Base-by-base conservation (phyloP, 2,797 vertebrate genomes). In the Urosaurus nigricauda region DNA sequence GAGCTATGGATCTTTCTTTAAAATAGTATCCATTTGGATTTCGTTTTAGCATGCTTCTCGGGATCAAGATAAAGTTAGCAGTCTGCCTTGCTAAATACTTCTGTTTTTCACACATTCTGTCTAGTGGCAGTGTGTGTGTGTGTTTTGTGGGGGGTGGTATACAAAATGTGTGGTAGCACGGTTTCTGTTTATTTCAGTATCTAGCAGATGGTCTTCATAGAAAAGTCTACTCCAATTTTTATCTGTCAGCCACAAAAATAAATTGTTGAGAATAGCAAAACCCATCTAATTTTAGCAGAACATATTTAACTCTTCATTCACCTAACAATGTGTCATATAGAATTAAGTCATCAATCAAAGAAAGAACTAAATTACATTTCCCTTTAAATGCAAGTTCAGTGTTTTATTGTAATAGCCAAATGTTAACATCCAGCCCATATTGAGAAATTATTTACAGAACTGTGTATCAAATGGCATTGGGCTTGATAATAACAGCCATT, bases 151-250 rank as follows among this genome's bases (percentile, higher is more conserved):
- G 32, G 14, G 43, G 47, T 35, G 26, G 37, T 51, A 63, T 40
- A 75, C 40, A 86, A 63, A 74, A 60, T 81, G 43, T 75, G 68
- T 43, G 74, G 79, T 58, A 53, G 47, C 29, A 19, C 35, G 56
- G n/a, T 65, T 65, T 70, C 9, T 74, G 56, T 84, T 74, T 53
- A 40, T 84, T 68, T 87, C n/a, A 79, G 87, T 53, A 85, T 56
- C 77, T 51, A 63, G 84, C 89, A 92, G 81, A 87, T 81, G 81
- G 84, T 40, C 73, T 89, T 47, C 68, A 70, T 68, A 77, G 75
- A 74, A 73, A 68, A 86, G 16, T 68, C 58, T 83, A 75, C 60
- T 32, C 83, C 40, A 17, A 51, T 83, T 58, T 51, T 4, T 24
- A 85, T 71, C 70, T 53, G 51, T 84, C 81, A 81, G 40, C 68